Base-by-base conservation (phyloP, 2,888 invertebrate species). In the Limnephilus lunatus region DNA sequence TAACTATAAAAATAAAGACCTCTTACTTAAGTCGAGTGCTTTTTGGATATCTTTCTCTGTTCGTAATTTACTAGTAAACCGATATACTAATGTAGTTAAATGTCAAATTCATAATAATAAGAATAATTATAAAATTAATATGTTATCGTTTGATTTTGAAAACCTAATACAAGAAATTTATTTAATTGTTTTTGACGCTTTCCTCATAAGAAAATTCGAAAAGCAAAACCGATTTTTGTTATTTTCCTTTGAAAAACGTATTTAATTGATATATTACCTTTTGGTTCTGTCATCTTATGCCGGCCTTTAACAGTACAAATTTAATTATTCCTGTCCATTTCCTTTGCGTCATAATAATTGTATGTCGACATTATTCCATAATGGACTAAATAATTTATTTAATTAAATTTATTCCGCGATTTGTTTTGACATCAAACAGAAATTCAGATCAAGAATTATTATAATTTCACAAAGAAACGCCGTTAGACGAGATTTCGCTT, bases 371-470 rank as follows among this genome's bases (percentile, higher is more conserved):
- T 68, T 68, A 68, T 68, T 68, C 25, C 9, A 7, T 68, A 68
- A 68, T 68, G 31, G 82, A 82, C 30, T 32, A 82, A 82, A 82
- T 82, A 82, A 82, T 82, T 82, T 82, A 32, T 82, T 82, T 82
- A 32, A 32, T 32, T 82, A 82, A 82, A 82, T 82, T 82, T 82
- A 82, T 82, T 82, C 82, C 82, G 31, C 5, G 82, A 31, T 82
- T 82, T 82, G 32, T 82, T 82, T 32, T 82, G 82, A 82, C 82
- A 82, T 82, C 32, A 82, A 68, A 32, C 82, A 82, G 82, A 82
- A 82, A 82, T 32, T 82, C 82, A 82, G 82, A 82, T 68, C 68
- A 82, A 82, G 32, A 32, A 82, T 82, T 82, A 82, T 82, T 82
- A 82, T 82, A 82, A 82, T 82, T 82, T 32, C 32, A 82, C 82